These are phyloP conservation scores for Micropoecilia bifurca DNA, from an alignment of 2,797 vertebrate genomes.

Conservation along the genomic window DNA sequence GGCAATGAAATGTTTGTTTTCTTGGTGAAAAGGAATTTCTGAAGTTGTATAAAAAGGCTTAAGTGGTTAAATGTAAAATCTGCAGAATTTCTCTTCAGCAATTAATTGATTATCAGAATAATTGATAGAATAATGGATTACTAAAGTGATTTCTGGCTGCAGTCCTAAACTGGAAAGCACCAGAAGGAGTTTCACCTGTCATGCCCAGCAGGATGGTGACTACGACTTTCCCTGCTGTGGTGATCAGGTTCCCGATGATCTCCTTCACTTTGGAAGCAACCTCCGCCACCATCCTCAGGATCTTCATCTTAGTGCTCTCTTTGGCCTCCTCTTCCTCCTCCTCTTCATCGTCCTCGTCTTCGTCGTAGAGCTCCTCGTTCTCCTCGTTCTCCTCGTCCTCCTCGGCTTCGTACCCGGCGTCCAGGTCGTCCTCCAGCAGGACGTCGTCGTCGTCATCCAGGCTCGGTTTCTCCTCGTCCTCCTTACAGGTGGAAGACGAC, in stretches of 20 bases:
- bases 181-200: conserved; percentile 82
- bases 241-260: conserved; percentile 95
- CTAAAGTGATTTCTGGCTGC: too few species aligned
- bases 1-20: too few species aligned
- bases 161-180: background rate
- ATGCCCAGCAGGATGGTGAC: conserved; percentile 93
- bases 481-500: conserved; percentile 44
- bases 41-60: too few species aligned
- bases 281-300: conserved; percentile 87
- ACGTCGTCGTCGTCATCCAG: conserved; percentile 89
- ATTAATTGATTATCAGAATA: too few species aligned
- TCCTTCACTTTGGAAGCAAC: conserved; percentile 92
- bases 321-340: conserved; percentile 84
- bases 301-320: conserved; percentile 90
- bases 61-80: too few species aligned
- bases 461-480: conserved; percentile 89
- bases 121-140: too few species aligned
- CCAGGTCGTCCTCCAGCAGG: conserved; percentile 90
- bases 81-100: too few species aligned
- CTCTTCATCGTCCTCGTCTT: conserved; percentile 71
- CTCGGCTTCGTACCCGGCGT: conserved; percentile 86
- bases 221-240: conserved; percentile 95
- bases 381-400: conserved; percentile 79
- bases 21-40: too few species aligned
- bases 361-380: conserved; percentile 61